phyloP scores from a whole-genome alignment of 2,113 vertebrate genomes.

The Rhipidura dahli region DNA sequence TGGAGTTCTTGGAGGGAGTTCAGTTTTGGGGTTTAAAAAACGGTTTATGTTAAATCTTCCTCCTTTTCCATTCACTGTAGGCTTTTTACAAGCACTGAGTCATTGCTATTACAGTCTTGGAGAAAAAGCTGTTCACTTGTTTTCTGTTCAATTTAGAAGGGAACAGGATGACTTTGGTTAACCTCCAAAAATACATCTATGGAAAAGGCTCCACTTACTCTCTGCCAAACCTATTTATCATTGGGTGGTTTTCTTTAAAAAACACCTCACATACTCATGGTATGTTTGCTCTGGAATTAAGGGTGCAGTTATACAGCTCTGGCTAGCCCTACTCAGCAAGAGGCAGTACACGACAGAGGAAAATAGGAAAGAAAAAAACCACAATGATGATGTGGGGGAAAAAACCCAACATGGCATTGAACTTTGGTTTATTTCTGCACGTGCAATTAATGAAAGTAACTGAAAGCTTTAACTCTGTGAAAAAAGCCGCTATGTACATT shows the following conservation, averaged over 20 bases:
- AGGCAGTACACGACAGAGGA: background rate
- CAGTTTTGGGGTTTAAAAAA: background rate
- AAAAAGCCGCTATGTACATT: accelerated
- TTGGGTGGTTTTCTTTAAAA: background rate
- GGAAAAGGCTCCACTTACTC: background rate
- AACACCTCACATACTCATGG: background rate
- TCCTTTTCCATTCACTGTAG: background rate
- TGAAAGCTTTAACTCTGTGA: background rate
- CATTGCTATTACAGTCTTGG: background rate
- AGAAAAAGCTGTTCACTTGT: background rate
- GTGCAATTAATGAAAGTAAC: background rate
- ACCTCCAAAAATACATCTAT: background rate
- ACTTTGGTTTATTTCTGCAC: background rate
- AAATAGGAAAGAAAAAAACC: background rate
- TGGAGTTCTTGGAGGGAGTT: background rate
- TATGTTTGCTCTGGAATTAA: background rate
- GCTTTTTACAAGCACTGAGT: background rate
- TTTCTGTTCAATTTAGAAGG: background rate
- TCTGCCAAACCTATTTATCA: background rate
- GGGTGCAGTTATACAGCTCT: background rate
- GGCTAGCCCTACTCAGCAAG: background rate
- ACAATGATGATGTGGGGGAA: background rate
- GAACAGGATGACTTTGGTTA: background rate
- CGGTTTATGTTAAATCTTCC: background rate
- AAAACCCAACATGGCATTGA: background rate